Evolutionary conservation across 2,797 vertebrate genomes (phyloP), one percentile per base, ranked within the genome.

Genomic region (Sphenodon punctatus): DNA sequence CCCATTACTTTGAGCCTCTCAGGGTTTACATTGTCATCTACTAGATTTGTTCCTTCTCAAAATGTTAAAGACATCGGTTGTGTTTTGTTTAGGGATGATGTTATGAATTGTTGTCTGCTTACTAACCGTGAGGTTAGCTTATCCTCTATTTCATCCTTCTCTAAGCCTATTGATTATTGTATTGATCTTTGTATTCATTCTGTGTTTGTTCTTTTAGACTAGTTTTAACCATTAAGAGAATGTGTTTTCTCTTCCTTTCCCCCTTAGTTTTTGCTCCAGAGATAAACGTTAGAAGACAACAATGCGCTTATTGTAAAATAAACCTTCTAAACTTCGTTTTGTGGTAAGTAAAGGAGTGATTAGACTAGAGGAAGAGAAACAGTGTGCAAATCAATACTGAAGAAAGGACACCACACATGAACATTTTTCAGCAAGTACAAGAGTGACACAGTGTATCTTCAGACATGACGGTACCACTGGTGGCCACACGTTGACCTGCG

Each of bases 141-240:
- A 72, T 84, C 41, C 42, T 86, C 58, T 65, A 17, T 90, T 89
- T 90, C 41, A 85, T 78, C 51, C 25, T 91, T 80, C 86, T 83
- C 74, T 69, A 53, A 76, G 45, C 76, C 46, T 91, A 91, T 85
- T 84, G 84, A 93, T 92, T 86, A 60, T 55, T 78, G 2, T 63
- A 92, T 91, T 0, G n/a, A 93, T 78, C 68, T 89, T 87, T 56
- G 58, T 89, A 48, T 81, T 90, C 84, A 79, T 67, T 88, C 41
- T 30, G 4, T 86, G 22, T 69, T 85, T 92, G 72, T 42, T 69
- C 30, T 82, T 93, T 89, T 67, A 48, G 43, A 67, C n/a, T 74
- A 74, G 39, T 86, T 87, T 91, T 51, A 65, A 77, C 53, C 65
- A 87, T 36, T 86, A 83, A 73, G 23, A 82, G 19, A 86, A 87